These are phyloP conservation scores for Eulemur albifrons DNA, from an alignment of 2,797 vertebrate genomes.

Conservation along the genomic window DNA sequence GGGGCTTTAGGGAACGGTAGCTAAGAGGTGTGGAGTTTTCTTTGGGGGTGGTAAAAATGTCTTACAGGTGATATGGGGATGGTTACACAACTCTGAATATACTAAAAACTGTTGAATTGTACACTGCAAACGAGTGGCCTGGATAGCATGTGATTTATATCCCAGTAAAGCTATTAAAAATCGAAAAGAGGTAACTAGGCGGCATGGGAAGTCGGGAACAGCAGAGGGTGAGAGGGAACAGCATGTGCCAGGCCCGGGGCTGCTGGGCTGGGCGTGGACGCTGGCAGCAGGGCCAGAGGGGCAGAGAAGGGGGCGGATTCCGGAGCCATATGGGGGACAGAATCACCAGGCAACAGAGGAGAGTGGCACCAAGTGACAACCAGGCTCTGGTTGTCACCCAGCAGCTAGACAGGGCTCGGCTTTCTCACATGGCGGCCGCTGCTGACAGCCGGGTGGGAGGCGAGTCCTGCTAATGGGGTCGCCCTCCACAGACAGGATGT, in stretches of 20 bases:
- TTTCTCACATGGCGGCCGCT: fast-evolving
- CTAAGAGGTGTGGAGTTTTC: fast-evolving
- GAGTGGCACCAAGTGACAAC: not conserved
- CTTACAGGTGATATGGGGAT: fast-evolving
- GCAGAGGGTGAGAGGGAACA: fast-evolving
- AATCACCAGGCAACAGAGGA: not conserved
- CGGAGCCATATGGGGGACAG: fast-evolving
- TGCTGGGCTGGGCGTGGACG: fast-evolving
- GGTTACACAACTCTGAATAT: not conserved
- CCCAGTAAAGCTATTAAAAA: not conserved
- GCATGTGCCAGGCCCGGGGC: not conserved
- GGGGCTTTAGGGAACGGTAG: fast-evolving
- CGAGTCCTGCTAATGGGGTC: fast-evolving
- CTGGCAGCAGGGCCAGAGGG: fast-evolving
- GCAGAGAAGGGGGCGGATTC: not conserved
- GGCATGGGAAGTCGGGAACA: not conserved
- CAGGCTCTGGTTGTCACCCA: fast-evolving
- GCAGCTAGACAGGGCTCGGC: not conserved
- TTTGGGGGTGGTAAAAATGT: not conserved
- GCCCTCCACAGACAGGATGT: fast-evolving
- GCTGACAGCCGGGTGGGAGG: not conserved
- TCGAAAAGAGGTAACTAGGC: fast-evolving
- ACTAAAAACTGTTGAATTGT: fast-evolving
- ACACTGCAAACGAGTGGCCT: fast-evolving
- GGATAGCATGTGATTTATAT: fast-evolving